These are phyloP conservation scores for Oreochromis grahami DNA, from an alignment of 2,797 vertebrate genomes.

Conservation along the genomic window DNA sequence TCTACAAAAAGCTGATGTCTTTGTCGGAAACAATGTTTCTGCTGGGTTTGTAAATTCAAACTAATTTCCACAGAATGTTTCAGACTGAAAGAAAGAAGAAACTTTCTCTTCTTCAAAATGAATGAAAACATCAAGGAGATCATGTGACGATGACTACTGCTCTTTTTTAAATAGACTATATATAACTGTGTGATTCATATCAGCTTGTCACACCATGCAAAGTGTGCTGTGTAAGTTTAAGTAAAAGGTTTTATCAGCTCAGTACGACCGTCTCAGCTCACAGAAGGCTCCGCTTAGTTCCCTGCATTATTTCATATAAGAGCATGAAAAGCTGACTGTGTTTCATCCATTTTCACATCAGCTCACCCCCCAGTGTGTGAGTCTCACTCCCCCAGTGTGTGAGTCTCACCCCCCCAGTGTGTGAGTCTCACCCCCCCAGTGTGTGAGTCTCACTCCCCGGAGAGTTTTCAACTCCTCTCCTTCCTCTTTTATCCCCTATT, in stretches of 20 bases:
- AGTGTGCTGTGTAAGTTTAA: background rate
- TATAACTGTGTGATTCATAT: background rate
- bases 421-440: no score
- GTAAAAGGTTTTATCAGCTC: background rate
- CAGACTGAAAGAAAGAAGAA: background rate
- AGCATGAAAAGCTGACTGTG: slow-evolving; percentile 12
- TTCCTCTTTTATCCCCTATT: slow-evolving; percentile 51
- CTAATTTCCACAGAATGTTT: background rate
- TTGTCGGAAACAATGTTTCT: background rate
- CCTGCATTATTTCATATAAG: slow-evolving; percentile 16
- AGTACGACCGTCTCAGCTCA: background rate
- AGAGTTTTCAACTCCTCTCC: slow-evolving; percentile 38
- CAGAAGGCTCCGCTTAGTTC: background rate
- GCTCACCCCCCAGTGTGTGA: slow-evolving; percentile 35
- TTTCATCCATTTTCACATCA: slow-evolving; percentile 52
- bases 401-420: slow-evolving; percentile 3
- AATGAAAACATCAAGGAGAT: background rate
- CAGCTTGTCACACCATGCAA: background rate
- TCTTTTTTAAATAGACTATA: background rate
- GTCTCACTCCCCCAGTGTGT: slow-evolving; percentile 11
- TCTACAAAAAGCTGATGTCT: background rate
- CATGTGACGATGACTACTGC: background rate
- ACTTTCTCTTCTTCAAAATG: background rate
- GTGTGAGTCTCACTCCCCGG: slow-evolving; percentile 3
- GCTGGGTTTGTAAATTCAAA: background rate